Evolutionary conservation across 2,113 vertebrate species (phyloP).

Genomic region (Pangasianodon hypophthalmus): DNA sequence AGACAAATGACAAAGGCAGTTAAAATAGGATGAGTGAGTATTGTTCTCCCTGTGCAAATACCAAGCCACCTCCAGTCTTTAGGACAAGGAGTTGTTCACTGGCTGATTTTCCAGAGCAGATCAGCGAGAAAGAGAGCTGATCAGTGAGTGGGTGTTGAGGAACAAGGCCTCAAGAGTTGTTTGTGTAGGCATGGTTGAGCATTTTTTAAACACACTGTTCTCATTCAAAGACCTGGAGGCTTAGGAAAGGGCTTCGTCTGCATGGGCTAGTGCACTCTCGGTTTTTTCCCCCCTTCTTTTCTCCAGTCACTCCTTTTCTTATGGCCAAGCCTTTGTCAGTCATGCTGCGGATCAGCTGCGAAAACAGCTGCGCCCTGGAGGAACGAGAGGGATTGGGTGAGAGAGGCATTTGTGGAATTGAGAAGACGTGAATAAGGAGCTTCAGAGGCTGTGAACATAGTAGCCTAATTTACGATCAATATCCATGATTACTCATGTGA

Average conservation of each 20-base stretch:
- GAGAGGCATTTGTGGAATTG: constrained; percentile 47
- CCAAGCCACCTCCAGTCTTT: constrained; percentile 53
- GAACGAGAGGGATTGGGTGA: constrained; percentile 57
- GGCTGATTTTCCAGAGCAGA: constrained; percentile 56
- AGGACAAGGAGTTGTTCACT: constrained; percentile 45
- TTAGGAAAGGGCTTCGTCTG: constrained; percentile 67
- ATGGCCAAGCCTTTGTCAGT: constrained; percentile 52
- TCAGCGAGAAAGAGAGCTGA: constrained; percentile 61
- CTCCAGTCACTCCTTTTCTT: constrained; percentile 54
- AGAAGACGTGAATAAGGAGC: constrained; percentile 47
- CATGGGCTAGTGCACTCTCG: constrained; percentile 64
- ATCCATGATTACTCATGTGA: constrained; percentile 61
- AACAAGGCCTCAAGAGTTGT: constrained; percentile 57
- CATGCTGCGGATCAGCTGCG: constrained; percentile 61
- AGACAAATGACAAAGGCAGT: constrained; percentile 51
- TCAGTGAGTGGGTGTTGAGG: constrained; percentile 46
- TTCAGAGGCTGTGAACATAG: constrained; percentile 53
- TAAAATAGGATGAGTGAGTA: constrained; percentile 42
- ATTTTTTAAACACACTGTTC: constrained; percentile 61
- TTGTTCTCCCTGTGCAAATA: constrained; percentile 58
- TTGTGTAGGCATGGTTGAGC: constrained; percentile 57
- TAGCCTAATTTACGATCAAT: constrained; percentile 60
- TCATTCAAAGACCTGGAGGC: constrained; percentile 67
- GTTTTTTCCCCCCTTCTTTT: constrained; percentile 6
- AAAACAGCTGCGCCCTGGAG: constrained; percentile 66